Percentiles rank a stretch among this genome's conserved stretches.
Evolutionary conservation across 2,113 vertebrate genomes (phyloP).

Genomic region (Thamnophis sirtalis): DNA sequence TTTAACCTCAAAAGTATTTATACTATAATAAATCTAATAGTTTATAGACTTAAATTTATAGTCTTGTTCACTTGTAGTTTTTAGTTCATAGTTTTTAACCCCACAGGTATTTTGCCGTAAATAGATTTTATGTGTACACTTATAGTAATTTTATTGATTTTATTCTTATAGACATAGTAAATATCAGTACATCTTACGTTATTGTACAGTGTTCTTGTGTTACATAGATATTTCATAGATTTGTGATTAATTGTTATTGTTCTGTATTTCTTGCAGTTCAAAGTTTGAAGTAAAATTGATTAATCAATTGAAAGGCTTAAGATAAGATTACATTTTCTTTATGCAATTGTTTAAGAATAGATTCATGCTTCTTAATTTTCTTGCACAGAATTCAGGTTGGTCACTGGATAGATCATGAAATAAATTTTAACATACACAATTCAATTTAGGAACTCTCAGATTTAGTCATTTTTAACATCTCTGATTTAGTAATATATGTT

Average conservation of each 20-base stretch:
- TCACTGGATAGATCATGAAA: background rate
- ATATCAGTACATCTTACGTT: background rate
- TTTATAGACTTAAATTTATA: background rate
- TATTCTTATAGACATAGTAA: background rate
- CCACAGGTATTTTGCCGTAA: background rate
- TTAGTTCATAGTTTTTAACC: background rate
- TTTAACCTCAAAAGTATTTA: background rate
- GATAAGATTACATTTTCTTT: background rate
- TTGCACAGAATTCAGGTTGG: background rate
- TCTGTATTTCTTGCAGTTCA: background rate
- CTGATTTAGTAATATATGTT: background rate
- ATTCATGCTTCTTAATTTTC: background rate
- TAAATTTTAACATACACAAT: background rate
- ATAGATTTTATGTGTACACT: background rate
- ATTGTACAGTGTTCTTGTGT: background rate
- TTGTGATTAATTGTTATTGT: background rate
- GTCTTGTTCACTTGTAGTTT: background rate
- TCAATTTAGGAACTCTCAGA: background rate
- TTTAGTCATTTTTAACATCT: background rate
- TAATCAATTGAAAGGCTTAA: background rate
- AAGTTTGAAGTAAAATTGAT: background rate
- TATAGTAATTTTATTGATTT: background rate
- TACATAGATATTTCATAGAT: background rate
- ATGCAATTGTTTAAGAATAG: background rate
- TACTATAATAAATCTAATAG: background rate